A percentile compares a stretch with the other conserved stretches of the same genome.
These are phyloP conservation scores for Plusia festucae DNA, from an alignment of 2,888 invertebrate species.

Conservation along the genomic window DNA sequence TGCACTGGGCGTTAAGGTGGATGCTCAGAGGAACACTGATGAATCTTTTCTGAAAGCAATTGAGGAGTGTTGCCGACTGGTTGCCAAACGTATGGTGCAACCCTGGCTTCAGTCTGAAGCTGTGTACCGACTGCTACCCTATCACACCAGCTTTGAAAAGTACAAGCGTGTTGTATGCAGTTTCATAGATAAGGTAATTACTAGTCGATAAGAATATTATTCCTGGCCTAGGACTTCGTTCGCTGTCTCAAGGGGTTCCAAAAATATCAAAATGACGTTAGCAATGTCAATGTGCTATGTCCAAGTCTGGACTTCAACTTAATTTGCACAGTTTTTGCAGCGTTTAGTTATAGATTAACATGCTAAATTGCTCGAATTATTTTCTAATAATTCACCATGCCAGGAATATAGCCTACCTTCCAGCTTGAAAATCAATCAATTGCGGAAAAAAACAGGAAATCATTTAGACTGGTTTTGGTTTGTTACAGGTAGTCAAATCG, in stretches of 20 bases:
- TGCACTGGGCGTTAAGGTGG: slow-evolving; percentile 61
- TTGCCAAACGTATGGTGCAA: slow-evolving; percentile 57
- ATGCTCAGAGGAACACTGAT: slow-evolving; percentile 52
- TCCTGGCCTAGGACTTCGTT: background rate
- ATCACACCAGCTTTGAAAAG: slow-evolving; percentile 15
- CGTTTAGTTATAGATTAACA: too few relatives aligned
- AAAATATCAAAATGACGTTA: too few relatives aligned
- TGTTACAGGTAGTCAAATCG: slow-evolving; percentile 44
- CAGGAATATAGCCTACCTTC: too few relatives aligned
- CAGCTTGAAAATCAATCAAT: too few relatives aligned
- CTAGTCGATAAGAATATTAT: background rate
- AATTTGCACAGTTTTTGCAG: too few relatives aligned
- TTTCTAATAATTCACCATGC: too few relatives aligned
- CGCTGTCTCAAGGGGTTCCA: too few relatives aligned
- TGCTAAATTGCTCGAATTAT: too few relatives aligned
- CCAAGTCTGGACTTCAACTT: too few relatives aligned
- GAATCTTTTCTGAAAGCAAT: slow-evolving; percentile 64
- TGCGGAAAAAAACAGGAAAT: too few relatives aligned
- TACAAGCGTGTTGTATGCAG: slow-evolving; percentile 45
- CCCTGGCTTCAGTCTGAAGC: slow-evolving; percentile 64
- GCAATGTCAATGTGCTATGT: too few relatives aligned
- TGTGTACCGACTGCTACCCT: slow-evolving; percentile 55
- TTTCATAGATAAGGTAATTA: slow-evolving; percentile 56
- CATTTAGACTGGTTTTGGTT: background rate
- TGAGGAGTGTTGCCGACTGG: slow-evolving; percentile 50